Evolutionary conservation across 2,888 invertebrate genomes (phyloP).

Genomic region (Chesias legatella): DNA sequence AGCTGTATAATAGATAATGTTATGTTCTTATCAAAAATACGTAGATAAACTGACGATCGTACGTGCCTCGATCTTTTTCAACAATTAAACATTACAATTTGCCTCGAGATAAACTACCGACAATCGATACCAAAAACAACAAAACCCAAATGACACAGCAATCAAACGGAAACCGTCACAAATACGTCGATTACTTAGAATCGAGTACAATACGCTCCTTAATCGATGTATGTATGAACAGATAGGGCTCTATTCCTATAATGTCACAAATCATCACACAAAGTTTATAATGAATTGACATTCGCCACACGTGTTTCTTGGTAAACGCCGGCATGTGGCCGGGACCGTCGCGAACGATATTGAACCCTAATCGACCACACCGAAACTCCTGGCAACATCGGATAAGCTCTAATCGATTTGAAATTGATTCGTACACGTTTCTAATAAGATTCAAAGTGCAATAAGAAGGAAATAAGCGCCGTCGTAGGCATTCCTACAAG

Average conservation of each 20-base stretch:
- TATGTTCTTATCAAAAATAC: no score
- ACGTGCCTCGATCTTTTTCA: no score
- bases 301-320: constrained; percentile 69
- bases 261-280: constrained; percentile 79
- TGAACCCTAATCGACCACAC: constrained; percentile 27
- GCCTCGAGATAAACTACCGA: constrained; percentile 25
- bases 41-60: no score
- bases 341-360: constrained; percentile 30
- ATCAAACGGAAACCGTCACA: constrained; percentile 51
- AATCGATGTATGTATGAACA: constrained; percentile 62
- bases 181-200: constrained; percentile 64
- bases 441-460: constrained; percentile 14
- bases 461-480: constrained; percentile 1
- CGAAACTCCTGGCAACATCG: constrained; percentile 17
- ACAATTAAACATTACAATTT: no score
- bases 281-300: constrained; percentile 80
- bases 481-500: constrained; percentile 14
- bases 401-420: constrained; percentile 15
- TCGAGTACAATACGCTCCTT: constrained; percentile 64
- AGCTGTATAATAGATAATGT: no score
- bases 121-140: constrained; percentile 45
- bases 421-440: constrained; percentile 20
- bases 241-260: constrained; percentile 72
- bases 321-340: constrained; percentile 40
- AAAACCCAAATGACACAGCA: constrained; percentile 40